Base-by-base conservation (phyloP, 2,888 invertebrate species). In the Coronaproctus castanopsis region DNA sequence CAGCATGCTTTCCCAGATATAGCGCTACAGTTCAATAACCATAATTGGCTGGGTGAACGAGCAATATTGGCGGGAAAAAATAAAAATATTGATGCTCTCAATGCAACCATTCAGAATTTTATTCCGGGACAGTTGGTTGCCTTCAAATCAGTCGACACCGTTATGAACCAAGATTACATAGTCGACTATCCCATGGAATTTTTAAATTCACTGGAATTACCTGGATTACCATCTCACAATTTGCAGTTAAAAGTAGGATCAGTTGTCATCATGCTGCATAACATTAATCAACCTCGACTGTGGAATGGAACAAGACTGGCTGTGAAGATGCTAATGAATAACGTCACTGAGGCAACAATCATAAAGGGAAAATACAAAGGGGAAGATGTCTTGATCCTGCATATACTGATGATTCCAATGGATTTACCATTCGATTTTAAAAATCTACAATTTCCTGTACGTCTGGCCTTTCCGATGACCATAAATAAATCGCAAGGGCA, bases 21-120 rank as follows among this genome's bases (percentile, higher is more conserved):
- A 64, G 21, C 24, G 20, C 51, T 36, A 19, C 5, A 21, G 5
- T 21, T 8, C 8, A 18, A 58, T 48, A 62, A 58, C 57, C 53
- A 59, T 57, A 14, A 61, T 36, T 19, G 51, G 61, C 56, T 60
- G 59, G 57, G 61, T 58, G 65, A 69, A 65, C 57, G 68, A 60
- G 67, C 67, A 5, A 69, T 71, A 64, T 67, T 69, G 56, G 67
- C 67, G 48, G 65, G 69, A 59, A 69, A 67, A 24, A 61, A 61
- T 48, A 36, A 54, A 5, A n/a, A n/a, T 21, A 57, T 59, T 19
- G 21, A 48, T 24, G 22, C 24, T 5, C 51, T 63, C 20, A 60
- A 62, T 51, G 51, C 20, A 3, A 51, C 21, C 18, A 48, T 63
- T n/a, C 68, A 66, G 59, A 62, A 64, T 64, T 20, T 63, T 51